Conservation (phyloP, 2,797 vertebrate species). For the Avahi laniger region DNA sequence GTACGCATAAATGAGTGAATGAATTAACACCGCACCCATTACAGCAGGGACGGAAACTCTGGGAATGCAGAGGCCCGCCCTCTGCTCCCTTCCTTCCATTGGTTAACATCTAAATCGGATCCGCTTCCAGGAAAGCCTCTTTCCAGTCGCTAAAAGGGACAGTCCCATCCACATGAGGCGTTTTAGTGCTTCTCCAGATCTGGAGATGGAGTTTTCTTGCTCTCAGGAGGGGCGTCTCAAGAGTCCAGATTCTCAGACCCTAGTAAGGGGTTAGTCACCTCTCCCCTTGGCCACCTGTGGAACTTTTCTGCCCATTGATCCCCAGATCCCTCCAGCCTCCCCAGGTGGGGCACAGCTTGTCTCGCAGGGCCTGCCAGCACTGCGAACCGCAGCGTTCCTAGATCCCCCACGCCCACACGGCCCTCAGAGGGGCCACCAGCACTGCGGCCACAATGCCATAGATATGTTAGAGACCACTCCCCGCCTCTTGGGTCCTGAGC, state of each 20-base stretch:
- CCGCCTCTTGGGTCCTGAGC: background rate
- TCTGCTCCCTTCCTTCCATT: background rate
- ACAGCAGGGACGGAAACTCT: background rate
- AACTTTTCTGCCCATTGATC: background rate
- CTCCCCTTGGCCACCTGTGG: fast-evolving
- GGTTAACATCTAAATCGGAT: background rate
- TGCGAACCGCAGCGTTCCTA: background rate
- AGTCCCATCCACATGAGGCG: fast-evolving
- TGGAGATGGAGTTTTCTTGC: background rate
- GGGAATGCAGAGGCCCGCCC: background rate
- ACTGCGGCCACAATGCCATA: too few relatives aligned
- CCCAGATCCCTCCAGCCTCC: background rate
- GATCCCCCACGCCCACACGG: background rate
- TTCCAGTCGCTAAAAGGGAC: background rate
- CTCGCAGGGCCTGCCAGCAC: background rate
- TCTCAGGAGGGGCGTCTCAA: background rate
- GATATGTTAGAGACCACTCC: background rate
- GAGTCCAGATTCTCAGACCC: background rate
- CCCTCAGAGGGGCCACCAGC: background rate
- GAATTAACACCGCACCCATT: background rate
- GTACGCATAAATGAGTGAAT: background rate
- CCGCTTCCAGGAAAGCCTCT: background rate
- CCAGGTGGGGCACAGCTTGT: background rate
- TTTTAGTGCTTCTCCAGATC: background rate
- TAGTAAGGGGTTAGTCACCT: background rate